Conservation (phyloP, 2,797 vertebrate genomes). For the Karalla daura region DNA sequence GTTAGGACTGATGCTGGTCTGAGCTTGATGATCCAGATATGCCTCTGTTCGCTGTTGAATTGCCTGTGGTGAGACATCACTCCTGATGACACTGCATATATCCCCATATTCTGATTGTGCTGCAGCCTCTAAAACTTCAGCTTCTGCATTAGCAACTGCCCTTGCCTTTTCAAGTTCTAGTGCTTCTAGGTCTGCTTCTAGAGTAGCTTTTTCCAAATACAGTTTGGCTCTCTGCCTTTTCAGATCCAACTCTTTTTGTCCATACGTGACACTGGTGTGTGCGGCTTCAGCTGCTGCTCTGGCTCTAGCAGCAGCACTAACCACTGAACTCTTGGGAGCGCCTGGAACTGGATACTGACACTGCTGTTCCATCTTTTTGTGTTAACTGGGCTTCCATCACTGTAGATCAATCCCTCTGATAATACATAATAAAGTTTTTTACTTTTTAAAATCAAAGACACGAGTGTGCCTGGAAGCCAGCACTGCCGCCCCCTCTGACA, state of each 20-base stretch:
- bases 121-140: constrained; percentile 28
- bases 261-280: not conserved
- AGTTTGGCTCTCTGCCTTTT: constrained; percentile 24
- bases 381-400: not conserved
- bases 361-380: not conserved
- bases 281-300: constrained; percentile 29
- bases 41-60: not conserved
- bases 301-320: constrained; percentile 18
- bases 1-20: not conserved
- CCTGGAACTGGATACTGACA: constrained; percentile 2
- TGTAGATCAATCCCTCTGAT: not conserved
- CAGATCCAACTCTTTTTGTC: constrained; percentile 11
- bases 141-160: constrained; percentile 14
- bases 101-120: not conserved
- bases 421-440: too few relatives aligned
- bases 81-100: not conserved
- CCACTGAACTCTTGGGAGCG: constrained; percentile 5
- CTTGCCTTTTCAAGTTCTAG: constrained; percentile 6
- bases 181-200: constrained; percentile 19
- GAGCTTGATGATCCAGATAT: not conserved
- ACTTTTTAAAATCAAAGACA: too few relatives aligned
- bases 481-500: constrained; percentile 42
- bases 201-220: constrained; percentile 27
- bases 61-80: not conserved
- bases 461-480: constrained; percentile 68